These are phyloP conservation scores for Anolis sagrei DNA, from an alignment of 2,113 vertebrate species.

Conservation along the genomic window DNA sequence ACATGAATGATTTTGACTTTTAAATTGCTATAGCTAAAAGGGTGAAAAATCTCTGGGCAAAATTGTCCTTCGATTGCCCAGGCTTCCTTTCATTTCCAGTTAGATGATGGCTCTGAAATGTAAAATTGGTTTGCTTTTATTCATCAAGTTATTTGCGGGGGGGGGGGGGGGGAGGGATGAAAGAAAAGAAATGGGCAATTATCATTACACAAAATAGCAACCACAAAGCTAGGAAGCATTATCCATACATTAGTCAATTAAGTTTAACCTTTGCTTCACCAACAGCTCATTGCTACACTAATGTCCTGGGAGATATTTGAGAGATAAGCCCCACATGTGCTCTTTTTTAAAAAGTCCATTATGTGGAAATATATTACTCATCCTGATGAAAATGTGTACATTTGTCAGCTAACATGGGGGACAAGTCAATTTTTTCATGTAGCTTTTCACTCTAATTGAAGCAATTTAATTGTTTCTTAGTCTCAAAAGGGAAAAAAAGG, in stretches of 20 bases:
- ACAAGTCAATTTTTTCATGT: constrained; percentile 27
- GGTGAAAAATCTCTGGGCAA: constrained; percentile 7
- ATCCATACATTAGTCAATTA: constrained; percentile 78
- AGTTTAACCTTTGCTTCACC: constrained; percentile 69
- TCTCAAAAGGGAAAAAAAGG: constrained; percentile 51
- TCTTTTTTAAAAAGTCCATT: constrained; percentile 76
- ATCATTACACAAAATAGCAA: constrained; percentile 60
- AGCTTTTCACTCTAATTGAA: constrained; percentile 68
- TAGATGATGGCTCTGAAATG: constrained; percentile 38
- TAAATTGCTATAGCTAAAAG: constrained; percentile 3
- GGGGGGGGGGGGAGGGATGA: too few relatives aligned
- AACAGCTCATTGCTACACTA: constrained; percentile 64
- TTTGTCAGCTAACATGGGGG: constrained; percentile 50
- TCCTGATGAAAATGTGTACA: constrained; percentile 64
- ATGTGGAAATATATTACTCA: constrained; percentile 73
- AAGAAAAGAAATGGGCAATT: constrained; percentile 67
- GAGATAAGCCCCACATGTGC: constrained; percentile 63
- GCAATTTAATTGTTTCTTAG: constrained; percentile 49
- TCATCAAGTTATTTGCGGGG: constrained; percentile 58
- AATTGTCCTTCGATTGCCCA: neutral
- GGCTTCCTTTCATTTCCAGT: constrained; percentile 29
- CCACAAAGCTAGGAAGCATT: constrained; percentile 70
- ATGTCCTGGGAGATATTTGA: constrained; percentile 71
- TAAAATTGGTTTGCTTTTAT: constrained; percentile 59
- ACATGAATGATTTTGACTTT: neutral